These are phyloP conservation scores for Drosophila yooni DNA, from an alignment of 2,888 invertebrate species.

Conservation along the genomic window DNA sequence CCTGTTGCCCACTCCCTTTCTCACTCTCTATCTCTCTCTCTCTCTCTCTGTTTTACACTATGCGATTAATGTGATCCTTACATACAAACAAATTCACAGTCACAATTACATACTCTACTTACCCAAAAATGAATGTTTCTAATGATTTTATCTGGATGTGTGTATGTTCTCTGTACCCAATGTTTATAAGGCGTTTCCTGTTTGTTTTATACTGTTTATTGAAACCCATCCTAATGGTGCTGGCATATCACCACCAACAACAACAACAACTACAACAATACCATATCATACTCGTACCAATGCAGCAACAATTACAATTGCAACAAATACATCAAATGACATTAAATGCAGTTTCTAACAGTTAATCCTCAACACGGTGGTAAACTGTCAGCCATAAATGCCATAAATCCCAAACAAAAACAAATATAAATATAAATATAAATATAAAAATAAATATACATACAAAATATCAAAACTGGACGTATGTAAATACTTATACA, in stretches of 20 bases:
- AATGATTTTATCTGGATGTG: slow-evolving; percentile 36
- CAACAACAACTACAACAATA: slow-evolving; percentile 10
- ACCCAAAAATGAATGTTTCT: slow-evolving; percentile 54
- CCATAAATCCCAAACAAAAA: slow-evolving; percentile 25
- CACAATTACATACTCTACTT: slow-evolving; percentile 39
- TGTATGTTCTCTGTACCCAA: slow-evolving; percentile 17
- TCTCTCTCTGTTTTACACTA: slow-evolving; percentile 31
- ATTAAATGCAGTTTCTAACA: slow-evolving; percentile 58
- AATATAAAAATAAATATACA: background rate
- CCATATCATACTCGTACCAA: slow-evolving; percentile 35
- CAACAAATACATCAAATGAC: slow-evolving; percentile 37
- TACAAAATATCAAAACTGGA: slow-evolving; percentile 3
- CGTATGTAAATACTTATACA: slow-evolving; percentile 34
- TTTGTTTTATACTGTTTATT: slow-evolving; percentile 50
- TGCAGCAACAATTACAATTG: slow-evolving; percentile 37
- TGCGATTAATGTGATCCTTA: slow-evolving; percentile 44
- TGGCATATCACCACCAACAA: slow-evolving; percentile 61
- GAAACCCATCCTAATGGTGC: slow-evolving; percentile 76
- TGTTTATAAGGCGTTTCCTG: slow-evolving; percentile 44
- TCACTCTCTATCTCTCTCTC: slow-evolving; percentile 25
- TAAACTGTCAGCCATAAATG: slow-evolving; percentile 50
- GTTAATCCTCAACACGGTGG: slow-evolving; percentile 59
- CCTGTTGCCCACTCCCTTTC: slow-evolving; percentile 34
- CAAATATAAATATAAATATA: slow-evolving; percentile 7
- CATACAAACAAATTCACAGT: slow-evolving; percentile 46